These are phyloP conservation scores for Peromyscus polionotus DNA, from an alignment of 2,113 vertebrate species.

Conservation along the genomic window DNA sequence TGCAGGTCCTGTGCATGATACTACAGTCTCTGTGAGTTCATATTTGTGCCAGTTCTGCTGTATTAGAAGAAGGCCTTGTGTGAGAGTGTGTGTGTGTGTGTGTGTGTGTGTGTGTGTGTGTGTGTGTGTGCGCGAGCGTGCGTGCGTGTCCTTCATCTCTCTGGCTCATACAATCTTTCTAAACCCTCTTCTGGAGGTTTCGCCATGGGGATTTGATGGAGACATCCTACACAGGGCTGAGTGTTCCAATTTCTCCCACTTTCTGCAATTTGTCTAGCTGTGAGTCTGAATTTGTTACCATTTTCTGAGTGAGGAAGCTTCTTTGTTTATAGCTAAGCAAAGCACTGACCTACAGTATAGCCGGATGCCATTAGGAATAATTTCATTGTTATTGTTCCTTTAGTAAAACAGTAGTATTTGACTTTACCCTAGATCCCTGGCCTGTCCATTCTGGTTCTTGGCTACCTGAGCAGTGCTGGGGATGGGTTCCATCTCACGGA, in stretches of 20 bases:
- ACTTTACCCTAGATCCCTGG: neutral
- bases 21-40: neutral
- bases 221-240: neutral
- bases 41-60: neutral
- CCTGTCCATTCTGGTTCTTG: neutral
- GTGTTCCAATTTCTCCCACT: neutral
- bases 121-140: no score
- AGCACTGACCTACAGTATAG: neutral
- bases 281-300: neutral
- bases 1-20: neutral
- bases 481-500: neutral
- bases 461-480: neutral
- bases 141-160: neutral
- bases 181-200: neutral
- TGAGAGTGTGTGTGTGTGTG: no score
- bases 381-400: neutral
- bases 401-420: neutral
- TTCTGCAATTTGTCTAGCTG: neutral
- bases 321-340: neutral
- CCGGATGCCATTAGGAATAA: neutral
- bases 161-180: neutral
- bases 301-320: neutral
- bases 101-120: no score
- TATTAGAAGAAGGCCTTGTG: neutral
- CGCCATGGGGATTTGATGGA: neutral